These are phyloP conservation scores for Synanthedon tipuliformis DNA, from an alignment of 2,888 invertebrate genomes.

Conservation along the genomic window DNA sequence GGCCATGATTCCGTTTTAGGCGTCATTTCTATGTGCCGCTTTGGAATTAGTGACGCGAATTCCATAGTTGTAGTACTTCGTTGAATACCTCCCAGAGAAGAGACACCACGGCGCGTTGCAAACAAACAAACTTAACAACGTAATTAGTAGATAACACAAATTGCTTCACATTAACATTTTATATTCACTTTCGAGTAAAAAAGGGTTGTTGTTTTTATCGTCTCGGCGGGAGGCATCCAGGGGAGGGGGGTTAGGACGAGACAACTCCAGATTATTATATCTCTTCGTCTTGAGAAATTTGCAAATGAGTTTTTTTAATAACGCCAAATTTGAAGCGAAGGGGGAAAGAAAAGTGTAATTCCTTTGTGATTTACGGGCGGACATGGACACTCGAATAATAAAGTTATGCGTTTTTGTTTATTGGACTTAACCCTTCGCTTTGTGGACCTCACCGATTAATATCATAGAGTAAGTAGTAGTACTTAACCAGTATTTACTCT, in stretches of 20 bases:
- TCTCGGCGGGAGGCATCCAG: slow-evolving; percentile 30
- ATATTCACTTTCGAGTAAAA: slow-evolving; percentile 31
- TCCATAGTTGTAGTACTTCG: too few relatives aligned
- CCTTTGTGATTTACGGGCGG: slow-evolving; percentile 54
- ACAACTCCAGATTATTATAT: slow-evolving; percentile 58
- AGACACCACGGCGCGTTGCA: too few relatives aligned
- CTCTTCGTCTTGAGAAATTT: slow-evolving; percentile 66
- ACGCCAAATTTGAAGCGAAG: slow-evolving; percentile 56
- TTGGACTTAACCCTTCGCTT: slow-evolving; percentile 10
- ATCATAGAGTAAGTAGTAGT: too few relatives aligned
- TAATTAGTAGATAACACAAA: slow-evolving; percentile 7
- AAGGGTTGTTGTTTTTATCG: slow-evolving; percentile 40
- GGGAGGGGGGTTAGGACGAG: too few relatives aligned
- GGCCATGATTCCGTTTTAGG: too few relatives aligned
- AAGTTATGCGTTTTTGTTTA: slow-evolving; percentile 30
- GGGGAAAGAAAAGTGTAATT: slow-evolving; percentile 35
- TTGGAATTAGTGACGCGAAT: too few relatives aligned
- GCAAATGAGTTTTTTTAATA: slow-evolving; percentile 70
- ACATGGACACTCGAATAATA: slow-evolving; percentile 32
- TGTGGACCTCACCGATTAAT: not conserved
- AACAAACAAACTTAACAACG: not conserved
- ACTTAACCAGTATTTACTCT: too few relatives aligned
- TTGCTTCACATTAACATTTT: slow-evolving; percentile 39
- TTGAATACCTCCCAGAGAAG: too few relatives aligned
- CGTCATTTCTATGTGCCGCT: too few relatives aligned